Evolutionary conservation across 2,797 vertebrate genomes (phyloP), one percentile per base, ranked within the genome.

Genomic region (Anguilla obscura): DNA sequence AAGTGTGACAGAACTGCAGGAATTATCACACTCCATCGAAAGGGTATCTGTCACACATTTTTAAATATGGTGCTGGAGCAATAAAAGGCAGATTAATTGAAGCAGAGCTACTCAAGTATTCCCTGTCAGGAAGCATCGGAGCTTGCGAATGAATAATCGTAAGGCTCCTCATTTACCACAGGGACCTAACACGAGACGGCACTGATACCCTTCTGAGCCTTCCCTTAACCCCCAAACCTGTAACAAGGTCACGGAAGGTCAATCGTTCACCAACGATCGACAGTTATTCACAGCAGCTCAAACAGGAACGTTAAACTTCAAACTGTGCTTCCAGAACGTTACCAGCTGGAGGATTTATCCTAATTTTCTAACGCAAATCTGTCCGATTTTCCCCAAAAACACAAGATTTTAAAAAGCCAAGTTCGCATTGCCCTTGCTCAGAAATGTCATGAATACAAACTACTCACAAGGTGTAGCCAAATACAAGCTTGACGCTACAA

Each of bases 11-110:
- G 74, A 88, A 88, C 9, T 40, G 85, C 60, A 48, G 18, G 30
- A 80, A 86, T 88, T 88, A 83, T 69, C 71, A 83, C 88, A 88
- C 88, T 88, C 85, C 85, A 80, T 86, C 83, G 74, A 86, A 80
- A 58, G 88, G 74, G 85, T 74, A 86, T 60, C 50, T 86, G 88
- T 86, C 85, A 88, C 71, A 80, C 84, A 88, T 86, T 76, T 66
- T 88, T 50, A 86, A 82, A 63, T 86, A 80, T 63, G 88, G 56
- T 50, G 69, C 85, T 24, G 21, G 45, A 54, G 85, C 79, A 86
- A 56, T 88, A 82, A 88, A 82, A 86, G 88, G 85, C 85, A 82
- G 40, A 80, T 82, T 88, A 85, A 88, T 80, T 88, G 52, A 88
- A 88, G 85, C 54, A 52, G 40, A 74, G 88, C 60, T 33, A 48